Conservation (phyloP, 1,140 invertebrate species). For the Stegodyphus mimosarum region DNA sequence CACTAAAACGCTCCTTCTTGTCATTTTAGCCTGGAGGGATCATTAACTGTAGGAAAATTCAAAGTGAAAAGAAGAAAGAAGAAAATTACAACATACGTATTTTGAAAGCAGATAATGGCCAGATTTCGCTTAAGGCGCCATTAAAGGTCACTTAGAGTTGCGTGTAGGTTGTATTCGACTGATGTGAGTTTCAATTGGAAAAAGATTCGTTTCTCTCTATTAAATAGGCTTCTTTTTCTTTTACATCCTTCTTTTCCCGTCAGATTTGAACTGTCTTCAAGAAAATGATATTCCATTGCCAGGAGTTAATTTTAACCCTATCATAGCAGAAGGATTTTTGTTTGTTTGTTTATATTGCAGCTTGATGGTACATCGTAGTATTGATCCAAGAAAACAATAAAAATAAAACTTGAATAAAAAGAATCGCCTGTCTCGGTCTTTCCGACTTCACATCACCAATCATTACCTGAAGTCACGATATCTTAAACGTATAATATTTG, state of each 20-base stretch:
- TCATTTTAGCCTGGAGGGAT: slow-evolving; percentile 16
- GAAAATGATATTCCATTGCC: neutral
- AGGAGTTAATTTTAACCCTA: neutral
- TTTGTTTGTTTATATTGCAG: too few species aligned
- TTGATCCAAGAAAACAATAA: too few species aligned
- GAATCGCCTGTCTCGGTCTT: too few species aligned
- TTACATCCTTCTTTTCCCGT: neutral
- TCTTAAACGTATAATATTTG: too few species aligned
- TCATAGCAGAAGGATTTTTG: too few species aligned
- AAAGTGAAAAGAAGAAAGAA: slow-evolving; percentile 17
- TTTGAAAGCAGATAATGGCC: slow-evolving; percentile 41
- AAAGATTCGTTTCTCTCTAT: neutral
- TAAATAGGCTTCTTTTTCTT: neutral
- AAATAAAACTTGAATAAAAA: too few species aligned
- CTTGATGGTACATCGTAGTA: too few species aligned
- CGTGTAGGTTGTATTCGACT: neutral
- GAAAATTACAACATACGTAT: slow-evolving; percentile 20
- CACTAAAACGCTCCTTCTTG: slow-evolving; percentile 36
- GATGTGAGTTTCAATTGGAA: neutral
- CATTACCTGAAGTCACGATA: too few species aligned
- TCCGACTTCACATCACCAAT: too few species aligned
- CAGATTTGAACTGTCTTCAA: neutral
- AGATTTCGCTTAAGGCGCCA: slow-evolving; percentile 9
- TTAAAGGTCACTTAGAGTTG: slow-evolving; percentile 32
- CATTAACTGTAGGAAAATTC: slow-evolving; percentile 44